Conservation (phyloP, 1,140 invertebrate genomes). For the Diploscapter pachys region DNA sequence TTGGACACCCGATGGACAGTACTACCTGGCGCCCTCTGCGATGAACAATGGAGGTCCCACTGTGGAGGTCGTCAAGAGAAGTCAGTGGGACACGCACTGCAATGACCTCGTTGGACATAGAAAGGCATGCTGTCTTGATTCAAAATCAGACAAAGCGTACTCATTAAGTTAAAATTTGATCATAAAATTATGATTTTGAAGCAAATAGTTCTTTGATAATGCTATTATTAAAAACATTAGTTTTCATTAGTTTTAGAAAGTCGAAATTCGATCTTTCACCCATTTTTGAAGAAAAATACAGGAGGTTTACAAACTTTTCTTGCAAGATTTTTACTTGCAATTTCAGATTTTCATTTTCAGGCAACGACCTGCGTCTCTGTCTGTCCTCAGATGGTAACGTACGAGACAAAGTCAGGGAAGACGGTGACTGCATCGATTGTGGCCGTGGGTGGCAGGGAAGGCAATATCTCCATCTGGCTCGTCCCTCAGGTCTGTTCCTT, state of each 20-base stretch:
- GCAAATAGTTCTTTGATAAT: background rate
- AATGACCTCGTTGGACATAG: constrained; percentile 96
- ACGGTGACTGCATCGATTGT: constrained; percentile 1
- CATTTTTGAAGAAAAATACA: constrained; percentile 12
- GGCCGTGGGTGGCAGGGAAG: constrained; percentile 29
- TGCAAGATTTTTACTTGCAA: background rate
- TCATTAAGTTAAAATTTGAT: background rate
- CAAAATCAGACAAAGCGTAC: constrained; percentile 63
- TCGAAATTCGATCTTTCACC: background rate
- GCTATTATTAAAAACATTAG: background rate
- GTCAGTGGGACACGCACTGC: constrained; percentile 78
- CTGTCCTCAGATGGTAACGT: constrained; percentile 18
- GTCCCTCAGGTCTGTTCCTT: constrained; percentile 14
- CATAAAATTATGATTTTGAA: background rate
- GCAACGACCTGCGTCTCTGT: constrained; percentile 22
- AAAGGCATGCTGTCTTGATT: constrained; percentile 88
- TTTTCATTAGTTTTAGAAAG: too few species aligned
- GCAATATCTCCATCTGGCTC: constrained; percentile 23
- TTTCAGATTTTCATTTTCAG: background rate
- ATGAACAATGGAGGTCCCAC: constrained; percentile 80
- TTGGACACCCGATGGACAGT: constrained; percentile 96
- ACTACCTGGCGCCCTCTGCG: constrained; percentile 90
- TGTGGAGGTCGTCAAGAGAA: constrained; percentile 78
- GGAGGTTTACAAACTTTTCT: background rate
- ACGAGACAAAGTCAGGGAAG: background rate